A percentile compares a stretch with the other conserved stretches of the same genome.
These are phyloP conservation scores for Turnix velox DNA, from an alignment of 2,113 vertebrate species.

Conservation along the genomic window DNA sequence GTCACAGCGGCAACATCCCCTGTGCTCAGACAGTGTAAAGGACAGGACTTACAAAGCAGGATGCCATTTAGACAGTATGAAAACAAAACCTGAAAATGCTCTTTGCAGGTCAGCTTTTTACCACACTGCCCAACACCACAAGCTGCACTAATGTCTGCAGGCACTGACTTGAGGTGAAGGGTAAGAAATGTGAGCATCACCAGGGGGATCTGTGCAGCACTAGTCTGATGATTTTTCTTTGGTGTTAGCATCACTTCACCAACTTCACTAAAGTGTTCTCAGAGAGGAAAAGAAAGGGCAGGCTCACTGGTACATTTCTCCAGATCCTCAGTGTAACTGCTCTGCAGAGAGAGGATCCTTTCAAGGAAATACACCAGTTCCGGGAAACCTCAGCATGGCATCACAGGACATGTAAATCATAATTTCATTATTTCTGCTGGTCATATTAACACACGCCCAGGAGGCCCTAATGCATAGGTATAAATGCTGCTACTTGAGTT, in stretches of 20 bases:
- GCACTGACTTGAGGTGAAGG: neutral
- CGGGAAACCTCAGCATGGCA: neutral
- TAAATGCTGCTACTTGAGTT: neutral
- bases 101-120: neutral
- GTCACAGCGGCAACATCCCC: neutral
- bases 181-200: neutral
- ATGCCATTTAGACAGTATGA: neutral
- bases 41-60: neutral
- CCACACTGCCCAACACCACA: neutral
- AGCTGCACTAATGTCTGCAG: rapidly evolving
- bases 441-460: neutral
- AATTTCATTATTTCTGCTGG: neutral
- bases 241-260: neutral
- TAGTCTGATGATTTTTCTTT: neutral
- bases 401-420: neutral
- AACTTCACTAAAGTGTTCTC: neutral
- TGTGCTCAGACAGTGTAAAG: neutral
- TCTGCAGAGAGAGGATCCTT: neutral
- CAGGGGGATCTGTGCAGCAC: neutral
- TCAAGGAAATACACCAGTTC: neutral
- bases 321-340: neutral
- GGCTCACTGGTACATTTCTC: neutral
- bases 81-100: rapidly evolving
- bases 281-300: neutral
- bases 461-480: neutral